Evolutionary conservation across 1,140 invertebrate genomes (phyloP).

Genomic region (Lepidurus arcticus): DNA sequence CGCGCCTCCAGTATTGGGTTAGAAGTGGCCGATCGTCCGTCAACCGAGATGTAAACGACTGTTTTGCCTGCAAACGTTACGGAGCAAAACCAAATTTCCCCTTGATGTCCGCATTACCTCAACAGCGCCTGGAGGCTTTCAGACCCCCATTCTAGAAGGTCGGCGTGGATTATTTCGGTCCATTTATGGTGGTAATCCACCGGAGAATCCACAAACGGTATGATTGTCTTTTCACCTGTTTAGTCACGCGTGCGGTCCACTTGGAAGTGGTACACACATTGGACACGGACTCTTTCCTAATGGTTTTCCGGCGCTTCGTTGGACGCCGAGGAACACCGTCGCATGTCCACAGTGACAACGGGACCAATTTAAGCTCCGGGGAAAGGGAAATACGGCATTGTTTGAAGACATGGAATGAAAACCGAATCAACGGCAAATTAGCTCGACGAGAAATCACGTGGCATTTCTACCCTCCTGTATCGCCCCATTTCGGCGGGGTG

Average conservation of each 20-base stretch:
- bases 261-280: slow-evolving; percentile 36
- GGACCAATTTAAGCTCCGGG: too few relatives aligned
- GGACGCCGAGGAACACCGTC: slow-evolving; percentile 35
- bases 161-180: too few relatives aligned
- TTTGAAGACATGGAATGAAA: too few relatives aligned
- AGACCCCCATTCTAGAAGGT: too few relatives aligned
- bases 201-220: slow-evolving; percentile 34
- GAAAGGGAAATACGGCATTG: too few relatives aligned
- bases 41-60: slow-evolving; percentile 6
- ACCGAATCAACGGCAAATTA: too few relatives aligned
- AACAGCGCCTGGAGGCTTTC: slow-evolving; percentile 16
- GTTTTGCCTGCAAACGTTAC: slow-evolving; percentile 26
- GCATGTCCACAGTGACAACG: too few relatives aligned
- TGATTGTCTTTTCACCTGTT: slow-evolving; percentile 43
- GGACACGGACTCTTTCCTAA: slow-evolving; percentile 34
- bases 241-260: slow-evolving; percentile 39
- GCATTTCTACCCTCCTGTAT: too few relatives aligned
- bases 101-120: slow-evolving; percentile 25
- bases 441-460: too few relatives aligned
- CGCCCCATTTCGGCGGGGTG: too few relatives aligned
- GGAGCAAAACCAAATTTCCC: background rate
- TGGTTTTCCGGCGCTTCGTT: slow-evolving; percentile 36
- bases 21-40: background rate
- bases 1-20: too few relatives aligned
- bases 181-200: too few relatives aligned